Percentiles rank a stretch among this genome's conserved stretches.
These are phyloP conservation scores for Actinernus sp. DNA, from an alignment of 92 coral and sea anemone genomes.

Conservation along the genomic window DNA sequence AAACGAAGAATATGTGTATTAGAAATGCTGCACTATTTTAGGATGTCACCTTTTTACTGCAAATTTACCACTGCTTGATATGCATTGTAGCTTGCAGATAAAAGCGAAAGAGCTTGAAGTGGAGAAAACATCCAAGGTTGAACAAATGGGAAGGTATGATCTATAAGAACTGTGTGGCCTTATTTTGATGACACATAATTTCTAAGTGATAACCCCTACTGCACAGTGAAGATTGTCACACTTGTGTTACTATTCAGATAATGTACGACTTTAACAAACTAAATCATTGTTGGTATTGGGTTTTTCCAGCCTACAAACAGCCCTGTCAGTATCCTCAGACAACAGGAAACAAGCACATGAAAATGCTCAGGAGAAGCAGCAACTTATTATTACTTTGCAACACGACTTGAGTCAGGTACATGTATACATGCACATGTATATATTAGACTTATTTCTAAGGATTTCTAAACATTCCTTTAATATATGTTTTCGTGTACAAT, in stretches of 20 bases:
- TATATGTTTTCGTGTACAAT: no score
- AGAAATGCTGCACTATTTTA: no score
- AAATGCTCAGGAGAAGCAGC: conserved; percentile 90
- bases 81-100: conserved; percentile 86
- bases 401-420: conserved; percentile 93
- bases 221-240: not conserved
- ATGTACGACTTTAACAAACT: not conserved
- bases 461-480: no score
- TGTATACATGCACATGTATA: no score
- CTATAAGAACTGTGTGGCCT: not conserved
- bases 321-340: conserved; percentile 93
- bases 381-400: conserved; percentile 72
- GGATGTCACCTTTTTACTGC: no score
- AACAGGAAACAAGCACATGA: conserved; percentile 90
- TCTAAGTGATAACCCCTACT: not conserved
- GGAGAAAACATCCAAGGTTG: conserved; percentile 89
- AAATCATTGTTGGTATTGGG: not conserved
- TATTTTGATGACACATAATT: not conserved
- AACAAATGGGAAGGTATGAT: conserved; percentile 88
- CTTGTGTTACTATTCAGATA: not conserved
- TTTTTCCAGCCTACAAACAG: conserved; percentile 91
- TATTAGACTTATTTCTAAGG: no score
- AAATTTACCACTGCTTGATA: no score
- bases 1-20: no score
- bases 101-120: conserved; percentile 92